phyloP scores from a whole-genome alignment of 2,888 invertebrate species.

The Hetaerina titia region DNA sequence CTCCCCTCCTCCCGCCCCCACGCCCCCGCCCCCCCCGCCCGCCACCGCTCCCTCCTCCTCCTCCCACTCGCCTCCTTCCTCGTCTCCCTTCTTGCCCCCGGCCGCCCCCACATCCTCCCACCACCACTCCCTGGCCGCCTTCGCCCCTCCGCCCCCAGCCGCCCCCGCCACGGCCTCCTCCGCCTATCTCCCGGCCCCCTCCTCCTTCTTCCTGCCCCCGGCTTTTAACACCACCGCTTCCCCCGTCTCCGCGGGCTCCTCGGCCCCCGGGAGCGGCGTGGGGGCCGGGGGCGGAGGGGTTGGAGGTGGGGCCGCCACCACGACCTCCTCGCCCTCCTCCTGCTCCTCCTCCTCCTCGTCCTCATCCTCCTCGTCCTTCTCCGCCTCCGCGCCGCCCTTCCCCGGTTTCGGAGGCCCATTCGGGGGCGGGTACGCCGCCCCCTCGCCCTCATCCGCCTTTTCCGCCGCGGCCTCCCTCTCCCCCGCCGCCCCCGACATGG shows the following conservation, averaged over 20 bases:
- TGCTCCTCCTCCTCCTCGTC: conserved; percentile 14
- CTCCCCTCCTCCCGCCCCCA: conserved; percentile 30
- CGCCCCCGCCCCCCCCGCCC: background rate
- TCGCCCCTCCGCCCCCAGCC: conserved; percentile 23
- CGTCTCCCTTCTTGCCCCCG: background rate
- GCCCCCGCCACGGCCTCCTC: conserved; percentile 59
- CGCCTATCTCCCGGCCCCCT: conserved; percentile 56
- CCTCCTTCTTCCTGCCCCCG: conserved; percentile 63
- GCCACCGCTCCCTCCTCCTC: background rate
- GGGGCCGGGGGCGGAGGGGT: background rate
- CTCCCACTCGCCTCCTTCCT: background rate
- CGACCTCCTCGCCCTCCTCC: conserved; percentile 26
- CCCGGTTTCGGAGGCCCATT: conserved; percentile 38
- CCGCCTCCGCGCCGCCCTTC: conserved; percentile 14
- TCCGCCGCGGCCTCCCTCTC: conserved; percentile 11
- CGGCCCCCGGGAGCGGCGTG: background rate
- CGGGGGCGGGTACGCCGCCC: conserved; percentile 41
- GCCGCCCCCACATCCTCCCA: background rate
- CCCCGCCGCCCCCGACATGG: conserved; percentile 54
- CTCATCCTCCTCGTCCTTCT: conserved; percentile 31
- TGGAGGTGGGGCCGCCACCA: background rate
- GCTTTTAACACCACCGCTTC: conserved; percentile 47
- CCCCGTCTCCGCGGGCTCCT: background rate
- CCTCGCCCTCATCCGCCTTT: conserved; percentile 49
- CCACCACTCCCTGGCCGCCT: conserved; percentile 1